Percentiles rank a stretch among this genome's conserved stretches.
These are phyloP conservation scores for Teleiodes luculella DNA, from an alignment of 2,888 invertebrate species.

Conservation along the genomic window DNA sequence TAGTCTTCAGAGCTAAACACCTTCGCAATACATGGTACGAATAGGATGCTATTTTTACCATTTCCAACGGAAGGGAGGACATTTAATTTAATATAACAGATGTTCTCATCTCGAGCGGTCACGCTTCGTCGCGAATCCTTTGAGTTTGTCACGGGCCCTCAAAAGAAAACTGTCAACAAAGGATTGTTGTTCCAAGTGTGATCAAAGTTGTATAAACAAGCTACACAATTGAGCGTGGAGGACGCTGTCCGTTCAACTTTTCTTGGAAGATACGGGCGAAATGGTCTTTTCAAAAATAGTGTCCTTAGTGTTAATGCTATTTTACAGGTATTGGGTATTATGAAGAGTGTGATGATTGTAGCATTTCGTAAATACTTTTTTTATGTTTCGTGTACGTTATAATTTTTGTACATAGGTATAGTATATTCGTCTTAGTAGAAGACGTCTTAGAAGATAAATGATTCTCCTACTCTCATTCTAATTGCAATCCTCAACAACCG, in stretches of 20 bases:
- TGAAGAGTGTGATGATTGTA: too few species aligned
- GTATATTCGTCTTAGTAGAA: too few species aligned
- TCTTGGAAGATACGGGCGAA: neutral
- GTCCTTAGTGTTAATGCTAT: neutral
- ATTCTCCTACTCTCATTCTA: too few species aligned
- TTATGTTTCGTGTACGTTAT: too few species aligned
- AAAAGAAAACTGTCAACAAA: constrained; percentile 65
- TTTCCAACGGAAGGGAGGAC: constrained; percentile 51
- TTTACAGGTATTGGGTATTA: too few species aligned
- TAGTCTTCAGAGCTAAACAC: neutral
- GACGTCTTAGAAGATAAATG: too few species aligned
- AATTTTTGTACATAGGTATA: too few species aligned
- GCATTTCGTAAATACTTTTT: too few species aligned
- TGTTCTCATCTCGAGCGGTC: constrained; percentile 59
- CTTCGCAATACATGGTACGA: neutral
- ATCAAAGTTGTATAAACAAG: constrained; percentile 60
- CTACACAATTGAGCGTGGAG: constrained; percentile 51
- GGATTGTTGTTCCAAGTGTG: constrained; percentile 69
- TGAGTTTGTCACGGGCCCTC: constrained; percentile 57
- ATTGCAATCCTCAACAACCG: too few species aligned
- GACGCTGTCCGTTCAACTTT: constrained; percentile 10
- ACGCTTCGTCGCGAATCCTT: constrained; percentile 61
- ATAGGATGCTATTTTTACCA: constrained; percentile 36
- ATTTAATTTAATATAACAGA: constrained; percentile 68
- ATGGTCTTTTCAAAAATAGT: neutral